Conservation (phyloP, 2,113 vertebrate species). For the Poeciliopsis prolifica region DNA sequence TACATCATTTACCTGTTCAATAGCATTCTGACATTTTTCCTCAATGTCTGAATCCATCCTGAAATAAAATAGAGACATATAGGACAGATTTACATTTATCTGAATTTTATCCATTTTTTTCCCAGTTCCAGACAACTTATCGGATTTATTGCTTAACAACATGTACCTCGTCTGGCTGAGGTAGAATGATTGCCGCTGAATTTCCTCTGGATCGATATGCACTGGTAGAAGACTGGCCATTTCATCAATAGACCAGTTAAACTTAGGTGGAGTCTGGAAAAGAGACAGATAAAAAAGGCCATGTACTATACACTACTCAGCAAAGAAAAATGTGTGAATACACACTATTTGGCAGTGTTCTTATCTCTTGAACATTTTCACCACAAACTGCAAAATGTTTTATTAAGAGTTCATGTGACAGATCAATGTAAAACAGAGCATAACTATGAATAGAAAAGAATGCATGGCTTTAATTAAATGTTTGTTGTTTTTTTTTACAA, state of each 20-base stretch:
- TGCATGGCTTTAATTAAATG: not conserved
- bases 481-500: too few relatives aligned
- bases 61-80: conserved; percentile 25
- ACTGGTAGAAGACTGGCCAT: conserved; percentile 92
- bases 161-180: conserved; percentile 90
- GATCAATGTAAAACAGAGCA: not conserved
- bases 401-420: not conserved
- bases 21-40: conserved; percentile 93
- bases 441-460: not conserved
- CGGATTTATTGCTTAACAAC: not conserved
- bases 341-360: too few relatives aligned
- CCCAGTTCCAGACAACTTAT: not conserved
- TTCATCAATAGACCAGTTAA: conserved; percentile 97
- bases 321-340: too few relatives aligned
- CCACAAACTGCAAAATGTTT: not conserved
- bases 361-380: not conserved
- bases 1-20: conserved; percentile 87
- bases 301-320: not conserved
- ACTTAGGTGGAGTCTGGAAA: conserved; percentile 90
- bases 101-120: conserved; percentile 1
- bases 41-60: conserved; percentile 93
- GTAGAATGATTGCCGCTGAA: conserved; percentile 90
- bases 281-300: conserved; percentile 19
- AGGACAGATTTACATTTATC: not conserved
- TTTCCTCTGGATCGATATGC: conserved; percentile 94